Conservation (phyloP, 2,797 vertebrate species). For the Australoheros facetus region DNA sequence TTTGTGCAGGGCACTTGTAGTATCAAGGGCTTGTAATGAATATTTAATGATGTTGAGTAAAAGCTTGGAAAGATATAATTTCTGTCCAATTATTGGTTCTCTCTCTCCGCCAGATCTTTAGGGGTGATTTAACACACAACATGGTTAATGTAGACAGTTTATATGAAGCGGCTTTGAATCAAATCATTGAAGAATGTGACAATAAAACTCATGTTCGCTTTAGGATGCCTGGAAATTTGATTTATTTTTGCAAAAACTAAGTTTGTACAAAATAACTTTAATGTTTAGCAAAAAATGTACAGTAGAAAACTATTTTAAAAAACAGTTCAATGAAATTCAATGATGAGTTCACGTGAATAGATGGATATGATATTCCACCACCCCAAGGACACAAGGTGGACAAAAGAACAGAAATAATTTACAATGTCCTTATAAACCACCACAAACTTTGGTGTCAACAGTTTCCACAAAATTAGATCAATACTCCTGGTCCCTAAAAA, state of each 20-base stretch:
- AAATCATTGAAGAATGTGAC: constrained; percentile 54
- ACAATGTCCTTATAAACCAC: neutral
- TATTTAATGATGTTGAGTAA: constrained; percentile 78
- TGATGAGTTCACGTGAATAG: constrained; percentile 27
- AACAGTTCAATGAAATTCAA: neutral
- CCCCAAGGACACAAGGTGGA: neutral
- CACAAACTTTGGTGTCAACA: neutral
- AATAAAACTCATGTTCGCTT: constrained; percentile 55
- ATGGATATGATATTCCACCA: neutral
- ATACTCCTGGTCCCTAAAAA: constrained; percentile 8
- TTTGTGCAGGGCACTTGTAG: constrained; percentile 58
- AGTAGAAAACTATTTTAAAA: constrained; percentile 35
- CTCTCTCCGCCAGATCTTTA: constrained; percentile 64
- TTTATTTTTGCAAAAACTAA: constrained; percentile 66
- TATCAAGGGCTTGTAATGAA: constrained; percentile 71
- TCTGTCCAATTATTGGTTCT: constrained; percentile 75
- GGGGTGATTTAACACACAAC: constrained; percentile 70
- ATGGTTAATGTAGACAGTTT: constrained; percentile 74
- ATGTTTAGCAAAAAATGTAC: constrained; percentile 53
- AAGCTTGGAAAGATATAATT: constrained; percentile 74
- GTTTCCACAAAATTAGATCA: constrained; percentile 1
- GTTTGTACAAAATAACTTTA: constrained; percentile 77
- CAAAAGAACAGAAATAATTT: constrained; percentile 28
- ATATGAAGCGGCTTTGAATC: constrained; percentile 66
- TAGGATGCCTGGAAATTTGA: constrained; percentile 37